These are phyloP conservation scores for Helobdella robusta DNA, from an alignment of 2,888 invertebrate species.

Conservation along the genomic window DNA sequence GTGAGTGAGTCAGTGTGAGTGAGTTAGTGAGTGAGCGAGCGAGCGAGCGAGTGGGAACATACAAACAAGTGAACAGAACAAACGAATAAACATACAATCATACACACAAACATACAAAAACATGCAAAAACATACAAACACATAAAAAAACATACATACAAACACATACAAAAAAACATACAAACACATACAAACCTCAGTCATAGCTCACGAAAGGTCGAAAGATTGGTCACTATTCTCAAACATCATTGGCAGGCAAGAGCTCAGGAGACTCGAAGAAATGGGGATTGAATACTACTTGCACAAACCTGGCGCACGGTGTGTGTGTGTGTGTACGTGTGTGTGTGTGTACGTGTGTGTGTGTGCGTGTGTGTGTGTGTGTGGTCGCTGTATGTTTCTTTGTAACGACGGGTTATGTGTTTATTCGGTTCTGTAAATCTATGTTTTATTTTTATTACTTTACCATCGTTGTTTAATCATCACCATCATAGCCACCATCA, in stretches of 20 bases:
- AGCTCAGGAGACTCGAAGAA: conserved; percentile 40
- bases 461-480: not conserved
- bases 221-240: conserved; percentile 43
- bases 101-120: too few species aligned
- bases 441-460: not conserved
- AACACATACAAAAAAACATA: not conserved
- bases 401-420: not conserved
- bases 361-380: not conserved
- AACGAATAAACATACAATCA: too few species aligned
- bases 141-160: too few species aligned
- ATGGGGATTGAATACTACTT: conserved; percentile 40
- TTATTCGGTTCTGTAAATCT: not conserved
- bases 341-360: not conserved
- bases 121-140: not conserved
- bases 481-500: not conserved
- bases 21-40: not conserved
- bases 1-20: not conserved
- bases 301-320: conserved; percentile 45
- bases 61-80: too few species aligned
- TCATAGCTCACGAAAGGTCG: conserved; percentile 28
- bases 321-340: not conserved
- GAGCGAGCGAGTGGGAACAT: too few species aligned
- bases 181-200: not conserved
- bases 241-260: conserved; percentile 40
- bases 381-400: not conserved